Conservation (phyloP, 2,888 invertebrate species). For the Crossocerus cetratus region DNA sequence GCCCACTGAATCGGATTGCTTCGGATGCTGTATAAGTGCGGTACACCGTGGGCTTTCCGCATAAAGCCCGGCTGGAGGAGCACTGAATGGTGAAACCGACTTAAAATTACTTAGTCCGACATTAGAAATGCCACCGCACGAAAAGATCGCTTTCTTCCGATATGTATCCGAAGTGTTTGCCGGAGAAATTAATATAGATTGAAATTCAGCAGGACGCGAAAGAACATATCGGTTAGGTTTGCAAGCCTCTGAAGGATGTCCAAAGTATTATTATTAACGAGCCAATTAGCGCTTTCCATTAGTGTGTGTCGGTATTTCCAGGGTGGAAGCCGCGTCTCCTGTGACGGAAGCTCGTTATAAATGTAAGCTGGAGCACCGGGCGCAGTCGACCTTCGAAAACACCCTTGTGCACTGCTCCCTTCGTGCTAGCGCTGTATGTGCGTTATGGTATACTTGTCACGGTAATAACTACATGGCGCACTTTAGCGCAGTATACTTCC, state of each 20-base stretch:
- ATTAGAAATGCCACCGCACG: too few species aligned
- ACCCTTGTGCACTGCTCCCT: neutral
- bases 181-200: slow-evolving; percentile 28
- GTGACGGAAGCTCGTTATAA: slow-evolving; percentile 10
- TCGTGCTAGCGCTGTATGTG: too few species aligned
- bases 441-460: too few species aligned
- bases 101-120: too few species aligned
- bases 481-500: too few species aligned
- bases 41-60: too few species aligned
- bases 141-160: too few species aligned
- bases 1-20: neutral
- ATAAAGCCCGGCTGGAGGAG: too few species aligned
- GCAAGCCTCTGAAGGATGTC: slow-evolving; percentile 22
- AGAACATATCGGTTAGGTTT: slow-evolving; percentile 26
- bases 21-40: neutral
- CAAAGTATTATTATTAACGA: slow-evolving; percentile 51
- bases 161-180: neutral
- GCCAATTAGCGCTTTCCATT: slow-evolving; percentile 55
- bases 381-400: neutral
- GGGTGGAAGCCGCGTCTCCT: neutral
- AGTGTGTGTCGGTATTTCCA: slow-evolving; percentile 21
- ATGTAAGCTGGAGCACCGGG: neutral
- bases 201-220: slow-evolving; percentile 20
- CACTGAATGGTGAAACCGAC: too few species aligned
- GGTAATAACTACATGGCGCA: too few species aligned